Percentiles rank a stretch among this genome's conserved stretches.
Evolutionary conservation across 2,113 vertebrate genomes (phyloP).

Genomic region (Tichodroma muraria): DNA sequence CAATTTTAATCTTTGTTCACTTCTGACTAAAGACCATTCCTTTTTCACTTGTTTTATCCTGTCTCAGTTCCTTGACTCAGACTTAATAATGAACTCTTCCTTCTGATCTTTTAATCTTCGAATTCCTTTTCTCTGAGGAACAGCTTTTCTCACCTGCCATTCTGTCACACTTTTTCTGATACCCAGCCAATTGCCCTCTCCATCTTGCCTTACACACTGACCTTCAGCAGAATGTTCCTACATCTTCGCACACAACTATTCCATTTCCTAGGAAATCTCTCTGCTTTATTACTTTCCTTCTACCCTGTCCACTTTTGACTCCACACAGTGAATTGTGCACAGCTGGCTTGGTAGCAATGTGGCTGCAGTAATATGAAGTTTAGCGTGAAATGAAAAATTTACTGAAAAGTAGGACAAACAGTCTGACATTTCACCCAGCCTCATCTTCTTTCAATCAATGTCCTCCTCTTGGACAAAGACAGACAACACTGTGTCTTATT

Average conservation of each 20-base stretch:
- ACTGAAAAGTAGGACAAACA: not conserved
- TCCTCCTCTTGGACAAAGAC: not conserved
- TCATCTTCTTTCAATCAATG: not conserved
- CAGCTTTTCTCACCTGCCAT: not conserved
- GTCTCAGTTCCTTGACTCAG: not conserved
- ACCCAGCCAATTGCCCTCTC: not conserved
- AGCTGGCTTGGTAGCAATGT: not conserved
- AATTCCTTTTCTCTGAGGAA: not conserved
- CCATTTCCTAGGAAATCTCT: not conserved
- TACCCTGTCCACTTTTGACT: not conserved
- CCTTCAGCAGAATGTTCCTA: not conserved
- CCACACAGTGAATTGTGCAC: not conserved
- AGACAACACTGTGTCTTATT: not conserved
- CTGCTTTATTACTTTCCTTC: not conserved
- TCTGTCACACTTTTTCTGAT: not conserved
- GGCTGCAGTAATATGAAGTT: not conserved
- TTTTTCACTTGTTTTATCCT: not conserved
- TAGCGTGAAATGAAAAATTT: not conserved
- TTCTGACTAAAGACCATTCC: not conserved
- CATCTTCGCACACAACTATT: not conserved
- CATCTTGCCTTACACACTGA: not conserved
- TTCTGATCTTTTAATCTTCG: conserved; percentile 7
- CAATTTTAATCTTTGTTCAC: not conserved
- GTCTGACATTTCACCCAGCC: not conserved
- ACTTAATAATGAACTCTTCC: not conserved